Percentiles rank a stretch among this genome's conserved stretches.
These are phyloP conservation scores for Acleris laterana DNA, from an alignment of 2,888 invertebrate genomes.

Conservation along the genomic window DNA sequence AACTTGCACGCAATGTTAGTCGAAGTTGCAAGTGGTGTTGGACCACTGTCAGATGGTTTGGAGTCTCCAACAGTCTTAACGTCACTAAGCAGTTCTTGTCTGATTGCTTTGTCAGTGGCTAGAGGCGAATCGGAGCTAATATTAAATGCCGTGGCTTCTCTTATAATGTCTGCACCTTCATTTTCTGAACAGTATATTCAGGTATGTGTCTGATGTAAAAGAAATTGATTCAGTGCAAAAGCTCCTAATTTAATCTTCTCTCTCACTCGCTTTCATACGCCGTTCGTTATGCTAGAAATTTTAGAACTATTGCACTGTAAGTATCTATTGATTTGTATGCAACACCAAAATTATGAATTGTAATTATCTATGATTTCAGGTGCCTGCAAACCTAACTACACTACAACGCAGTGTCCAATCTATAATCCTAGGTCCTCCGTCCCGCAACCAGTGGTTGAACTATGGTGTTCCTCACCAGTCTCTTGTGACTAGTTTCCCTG, in stretches of 20 bases:
- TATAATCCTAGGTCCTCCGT: slow-evolving; percentile 92
- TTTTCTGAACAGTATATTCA: slow-evolving; percentile 92
- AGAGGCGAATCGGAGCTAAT: slow-evolving; percentile 96
- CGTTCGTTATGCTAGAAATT: too few relatives aligned
- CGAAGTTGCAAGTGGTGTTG: slow-evolving; percentile 90
- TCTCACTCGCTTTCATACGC: too few relatives aligned
- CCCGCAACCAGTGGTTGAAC: slow-evolving; percentile 94
- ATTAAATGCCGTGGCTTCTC: slow-evolving; percentile 92
- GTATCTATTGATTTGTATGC: neutral
- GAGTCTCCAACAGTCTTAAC: slow-evolving; percentile 89
- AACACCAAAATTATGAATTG: neutral
- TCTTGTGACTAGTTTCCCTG: slow-evolving; percentile 87
- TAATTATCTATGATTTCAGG: slow-evolving; percentile 76
- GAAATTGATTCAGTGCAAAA: neutral
- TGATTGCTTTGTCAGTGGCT: slow-evolving; percentile 96
- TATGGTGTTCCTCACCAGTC: slow-evolving; percentile 93
- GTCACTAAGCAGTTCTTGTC: slow-evolving; percentile 95
- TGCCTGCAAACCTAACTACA: slow-evolving; percentile 93
- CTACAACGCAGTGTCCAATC: slow-evolving; percentile 95
- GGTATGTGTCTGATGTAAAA: slow-evolving; percentile 62
- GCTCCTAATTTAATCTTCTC: too few relatives aligned
- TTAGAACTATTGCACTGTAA: too few relatives aligned
- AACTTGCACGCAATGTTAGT: slow-evolving; percentile 93
- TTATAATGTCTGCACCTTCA: slow-evolving; percentile 92
- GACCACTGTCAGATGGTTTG: slow-evolving; percentile 46